Evolutionary conservation across 2,888 invertebrate genomes (phyloP), one percentile per base, ranked within the genome.

Genomic region (Pammene fasciana): DNA sequence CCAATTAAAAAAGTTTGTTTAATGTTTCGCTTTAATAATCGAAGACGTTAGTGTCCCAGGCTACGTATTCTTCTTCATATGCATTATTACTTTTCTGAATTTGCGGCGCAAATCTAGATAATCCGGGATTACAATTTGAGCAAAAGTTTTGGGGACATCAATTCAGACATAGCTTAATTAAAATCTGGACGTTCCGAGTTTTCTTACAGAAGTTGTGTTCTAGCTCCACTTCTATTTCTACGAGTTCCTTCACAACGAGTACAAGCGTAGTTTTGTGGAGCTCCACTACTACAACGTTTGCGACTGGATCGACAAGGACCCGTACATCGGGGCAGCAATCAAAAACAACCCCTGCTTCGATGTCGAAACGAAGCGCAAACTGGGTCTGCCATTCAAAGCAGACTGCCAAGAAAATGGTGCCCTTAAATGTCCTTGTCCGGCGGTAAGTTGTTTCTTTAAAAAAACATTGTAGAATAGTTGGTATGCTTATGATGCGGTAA

Each of bases 231-330:
- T 41, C 13, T 57, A 57, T 13, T 57, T 57, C 18, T 57, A 41
- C 41, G 56, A 57, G 38, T 57, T 18, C 41, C 56, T 57, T 5
- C 56, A 57, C 18, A 57, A 57, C 41, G 56, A 57, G 26, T 26
- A 26, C 26, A 26, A 26, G 26, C 26, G 26, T 26, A 26, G 26
- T 26, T 26, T 26, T 26, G 4, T 26, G 41, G 56, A 57, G 10
- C 16, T 57, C 11, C 56, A 57, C 38, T 57, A 16, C 18, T 6
- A 5, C 16, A 16, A 43, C 5, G 0, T 57, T 6, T 57, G 56
- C 41, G 41, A 57, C 13, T 57, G 41, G 56, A 57, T 57, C 11
- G 5, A 18, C 0, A 18, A 14, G 6, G 41, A 57, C 18, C 56
- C 56, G 3, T 57, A 57, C 41, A 18, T 16, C 3, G 56, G 56